Evolutionary conservation across 2,888 invertebrate species (phyloP), one percentile per base, ranked within the genome.

Genomic region (Nudaria mundana): DNA sequence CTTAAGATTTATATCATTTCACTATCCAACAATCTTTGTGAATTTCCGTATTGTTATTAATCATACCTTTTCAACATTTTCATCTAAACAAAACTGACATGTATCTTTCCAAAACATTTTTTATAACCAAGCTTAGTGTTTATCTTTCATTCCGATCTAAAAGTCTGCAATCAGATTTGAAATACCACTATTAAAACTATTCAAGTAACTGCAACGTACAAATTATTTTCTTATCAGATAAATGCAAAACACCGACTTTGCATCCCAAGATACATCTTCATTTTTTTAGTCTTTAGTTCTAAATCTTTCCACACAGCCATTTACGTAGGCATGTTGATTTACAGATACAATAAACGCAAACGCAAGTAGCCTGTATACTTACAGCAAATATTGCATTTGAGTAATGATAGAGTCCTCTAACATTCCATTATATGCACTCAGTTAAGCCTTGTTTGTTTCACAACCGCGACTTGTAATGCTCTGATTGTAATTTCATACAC

Each of bases 381-480:
- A 26, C 42, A 52, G 40, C 37, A 13, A 44, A 35, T 28, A 16
- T 45, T 52, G 47, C 56, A 48, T 24, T 36, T 49, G 45, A 31
- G 70, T 71, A 66, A 73, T 71, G 63, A 56, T 65, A 65, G 66
- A 62, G 66, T 74, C 70, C 66, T 75, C 75, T 78, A 65, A 70
- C 69, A 63, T 71, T 81, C 77, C 81, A 74, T 78, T 79, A 81
- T 80, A 77, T 74, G 64, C 70, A 71, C 69, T 37, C 46, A 45
- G 50, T 36, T 69, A 71, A 69, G 71, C 76, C 76, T 73, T 76
- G 76, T 76, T 79, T 78, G 78, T 85, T 79, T 83, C 74, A 76
- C 83, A 85, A 86, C 60, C 74, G 76, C 83, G 85, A 86, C 60
- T 46, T 65, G 81, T 77, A 81, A 79, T 84, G 84, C 85, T 85